Evolutionary conservation across 2,888 invertebrate species (phyloP).

Genomic region (Nebria salina): DNA sequence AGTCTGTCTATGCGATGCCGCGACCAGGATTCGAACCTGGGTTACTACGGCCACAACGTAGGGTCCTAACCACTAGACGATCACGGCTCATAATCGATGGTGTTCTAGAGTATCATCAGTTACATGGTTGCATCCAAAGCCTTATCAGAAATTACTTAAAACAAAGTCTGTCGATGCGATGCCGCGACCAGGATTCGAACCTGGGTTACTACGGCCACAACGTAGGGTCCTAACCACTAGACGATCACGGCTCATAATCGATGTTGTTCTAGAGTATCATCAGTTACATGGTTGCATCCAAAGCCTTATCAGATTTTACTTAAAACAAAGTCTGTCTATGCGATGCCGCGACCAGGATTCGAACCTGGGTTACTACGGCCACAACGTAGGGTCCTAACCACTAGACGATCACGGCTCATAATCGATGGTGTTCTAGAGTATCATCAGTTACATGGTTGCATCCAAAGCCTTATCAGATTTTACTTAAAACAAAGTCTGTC

Average conservation of each 20-base stretch:
- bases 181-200: not conserved
- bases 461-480: no score
- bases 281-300: no score
- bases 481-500: no score
- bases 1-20: not conserved
- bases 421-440: no score
- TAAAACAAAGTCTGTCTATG: no score
- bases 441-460: no score
- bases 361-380: not conserved
- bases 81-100: not conserved
- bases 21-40: not conserved
- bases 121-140: no score
- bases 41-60: not conserved
- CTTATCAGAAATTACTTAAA: no score
- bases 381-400: not conserved
- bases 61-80: slow-evolving; percentile 1
- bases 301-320: no score
- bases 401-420: not conserved
- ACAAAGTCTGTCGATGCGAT: not conserved
- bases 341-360: not conserved
- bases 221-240: not conserved
- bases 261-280: no score
- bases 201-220: not conserved
- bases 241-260: not conserved
- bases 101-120: no score